Evolutionary conservation across 2,888 invertebrate genomes (phyloP).

Genomic region (Polyommatus icarus): DNA sequence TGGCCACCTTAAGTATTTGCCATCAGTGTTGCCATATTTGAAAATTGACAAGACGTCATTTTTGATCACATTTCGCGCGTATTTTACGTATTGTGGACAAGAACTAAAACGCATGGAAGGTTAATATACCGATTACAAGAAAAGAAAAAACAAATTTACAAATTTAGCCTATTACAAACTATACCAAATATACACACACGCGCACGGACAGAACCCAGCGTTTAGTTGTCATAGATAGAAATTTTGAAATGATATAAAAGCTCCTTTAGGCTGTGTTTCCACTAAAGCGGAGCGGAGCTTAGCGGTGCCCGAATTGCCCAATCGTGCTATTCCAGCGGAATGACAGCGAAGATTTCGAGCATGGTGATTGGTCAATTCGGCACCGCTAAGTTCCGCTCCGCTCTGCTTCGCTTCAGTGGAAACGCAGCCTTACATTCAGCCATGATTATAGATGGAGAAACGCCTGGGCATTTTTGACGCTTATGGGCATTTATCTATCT

Average conservation of each 20-base stretch:
- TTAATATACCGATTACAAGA: conserved; percentile 35
- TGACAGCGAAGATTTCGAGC: no score
- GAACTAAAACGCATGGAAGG: conserved; percentile 41
- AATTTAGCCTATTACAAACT: conserved; percentile 70
- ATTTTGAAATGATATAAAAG: background rate
- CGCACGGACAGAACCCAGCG: conserved; percentile 38
- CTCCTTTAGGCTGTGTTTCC: no score
- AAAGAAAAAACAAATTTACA: conserved; percentile 57
- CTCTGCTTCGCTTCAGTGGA: no score
- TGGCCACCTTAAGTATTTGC: background rate
- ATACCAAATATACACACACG: conserved; percentile 73
- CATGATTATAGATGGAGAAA: no score
- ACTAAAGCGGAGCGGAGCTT: no score
- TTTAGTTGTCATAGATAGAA: conserved; percentile 47
- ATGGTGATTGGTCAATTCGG: no score
- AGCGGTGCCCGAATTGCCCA: no score
- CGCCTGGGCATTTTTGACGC: no score
- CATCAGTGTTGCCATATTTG: background rate
- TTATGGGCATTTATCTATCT: no score
- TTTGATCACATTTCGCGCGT: background rate
- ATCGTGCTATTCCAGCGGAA: no score
- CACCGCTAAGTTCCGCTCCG: no score
- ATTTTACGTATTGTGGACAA: background rate
- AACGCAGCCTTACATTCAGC: no score
- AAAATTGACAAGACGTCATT: background rate